Evolutionary conservation across 2,113 vertebrate species (phyloP), one percentile per base, ranked within the genome.

Genomic region (Sphaerodactylus townsendi): DNA sequence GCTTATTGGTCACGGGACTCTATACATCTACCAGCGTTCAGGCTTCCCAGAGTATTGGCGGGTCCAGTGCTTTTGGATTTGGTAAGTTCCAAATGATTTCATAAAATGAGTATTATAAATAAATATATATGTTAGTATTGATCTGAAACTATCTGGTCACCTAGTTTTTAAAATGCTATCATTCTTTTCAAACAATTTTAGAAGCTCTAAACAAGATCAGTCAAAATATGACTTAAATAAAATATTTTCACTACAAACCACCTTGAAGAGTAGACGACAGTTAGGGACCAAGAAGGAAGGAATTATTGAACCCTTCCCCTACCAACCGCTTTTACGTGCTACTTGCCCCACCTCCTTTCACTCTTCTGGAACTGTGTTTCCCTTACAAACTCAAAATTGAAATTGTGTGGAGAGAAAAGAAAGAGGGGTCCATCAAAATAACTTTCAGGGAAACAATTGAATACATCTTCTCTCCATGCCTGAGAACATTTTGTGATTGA

Each of bases 11-110:
- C 84, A 99, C 99, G 5, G 99, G 99, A 70, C 98, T 99, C 25
- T 99, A 99, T 93, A 99, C 99, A 14, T 99, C 98, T 75, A 99
- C 98, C 33, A 98, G 98, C 33, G 96, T 97, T 85, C 98, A 98
- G 91, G 95, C 98, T 50, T 97, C 98, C 84, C 98, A 98, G 90
- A 98, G 98, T 9, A 28, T 97, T 81, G 97, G 97, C n/a, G 97
- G 98, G 48, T 96, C 98, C 79, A 97, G 94, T 75, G 97, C 98
- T 72, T 98, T 99, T 91, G 98, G 98, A 88, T 99, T 99, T 89
- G 98, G 99, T 99, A 95, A 99, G 98, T 97, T 77, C 53, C 14
- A 48, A 28, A 46, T 77, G 21, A 23, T 72, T 33, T 73, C 37
- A 76, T 35, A 83, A 35, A 74, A 65, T 23, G 66, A 87, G 23